Evolutionary conservation across 2,888 invertebrate genomes (phyloP).

Genomic region (Agriopis marginaria): DNA sequence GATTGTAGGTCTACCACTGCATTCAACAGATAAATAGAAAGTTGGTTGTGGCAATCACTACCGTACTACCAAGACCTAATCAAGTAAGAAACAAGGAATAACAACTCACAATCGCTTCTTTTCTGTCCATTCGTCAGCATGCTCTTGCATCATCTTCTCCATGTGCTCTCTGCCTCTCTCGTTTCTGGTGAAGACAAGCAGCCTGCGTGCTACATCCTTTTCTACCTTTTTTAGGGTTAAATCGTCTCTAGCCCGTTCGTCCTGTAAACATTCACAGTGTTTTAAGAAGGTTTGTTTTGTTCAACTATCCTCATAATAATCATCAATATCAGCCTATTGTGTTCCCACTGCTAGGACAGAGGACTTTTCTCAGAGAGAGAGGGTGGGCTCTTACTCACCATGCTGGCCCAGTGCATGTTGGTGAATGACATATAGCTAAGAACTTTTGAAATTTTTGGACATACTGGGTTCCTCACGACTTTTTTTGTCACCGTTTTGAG

Average conservation of each 20-base stretch:
- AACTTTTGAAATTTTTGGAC: no score
- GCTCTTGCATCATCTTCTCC: constrained; percentile 64
- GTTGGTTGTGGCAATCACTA: not conserved
- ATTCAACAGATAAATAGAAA: not conserved
- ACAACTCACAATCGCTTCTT: constrained; percentile 67
- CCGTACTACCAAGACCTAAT: not conserved
- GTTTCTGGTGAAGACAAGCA: constrained; percentile 62
- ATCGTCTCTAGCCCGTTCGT: constrained; percentile 76
- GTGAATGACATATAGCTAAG: no score
- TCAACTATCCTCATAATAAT: no score
- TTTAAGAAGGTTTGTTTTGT: no score
- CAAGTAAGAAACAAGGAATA: not conserved
- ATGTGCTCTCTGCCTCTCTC: constrained; percentile 73
- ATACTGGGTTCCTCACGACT: no score
- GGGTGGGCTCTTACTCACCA: no score
- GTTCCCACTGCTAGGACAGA: no score
- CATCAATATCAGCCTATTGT: no score
- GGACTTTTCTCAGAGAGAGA: no score
- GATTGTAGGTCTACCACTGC: not conserved
- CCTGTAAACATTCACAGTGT: constrained; percentile 51
- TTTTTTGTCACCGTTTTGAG: no score
- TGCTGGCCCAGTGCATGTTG: no score
- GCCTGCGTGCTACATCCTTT: constrained; percentile 68
- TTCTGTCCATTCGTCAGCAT: constrained; percentile 75
- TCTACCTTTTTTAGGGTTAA: constrained; percentile 73